Percentiles rank a stretch among this genome's conserved stretches.
Evolutionary conservation across 2,113 vertebrate species (phyloP).

Genomic region (Myxocyprinus asiaticus): DNA sequence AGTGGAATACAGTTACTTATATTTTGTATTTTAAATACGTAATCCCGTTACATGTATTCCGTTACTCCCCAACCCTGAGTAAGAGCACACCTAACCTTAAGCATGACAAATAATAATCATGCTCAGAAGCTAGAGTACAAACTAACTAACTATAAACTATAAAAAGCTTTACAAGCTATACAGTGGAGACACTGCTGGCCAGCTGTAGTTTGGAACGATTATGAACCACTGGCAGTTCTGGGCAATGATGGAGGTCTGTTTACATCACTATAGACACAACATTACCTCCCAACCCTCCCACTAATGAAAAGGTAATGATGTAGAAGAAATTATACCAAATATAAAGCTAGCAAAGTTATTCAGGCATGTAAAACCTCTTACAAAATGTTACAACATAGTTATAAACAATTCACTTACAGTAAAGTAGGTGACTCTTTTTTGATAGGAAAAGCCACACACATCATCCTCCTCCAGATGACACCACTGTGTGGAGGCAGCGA

Average conservation of each 20-base stretch:
- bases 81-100: background rate
- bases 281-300: background rate
- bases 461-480: conserved; percentile 14
- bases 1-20: no score
- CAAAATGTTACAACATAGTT: conserved; percentile 1
- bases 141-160: no score
- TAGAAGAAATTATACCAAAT: background rate
- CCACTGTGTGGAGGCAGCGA: background rate
- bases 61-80: no score
- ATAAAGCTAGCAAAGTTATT: background rate
- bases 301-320: conserved; percentile 23
- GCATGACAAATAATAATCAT: no score
- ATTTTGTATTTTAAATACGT: no score
- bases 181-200: background rate
- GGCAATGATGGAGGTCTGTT: conserved; percentile 16
- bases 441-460: conserved; percentile 15
- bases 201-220: background rate
- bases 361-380: background rate
- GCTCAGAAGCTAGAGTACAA: no score
- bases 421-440: background rate
- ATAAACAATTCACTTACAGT: background rate
- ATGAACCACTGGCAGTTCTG: background rate
- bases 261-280: background rate
- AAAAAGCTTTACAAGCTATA: background rate
- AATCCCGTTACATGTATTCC: no score